Percentiles rank a stretch among this genome's conserved stretches.
These are phyloP conservation scores for Hemiprocne comata DNA, from an alignment of 2,113 vertebrate species.

Conservation along the genomic window DNA sequence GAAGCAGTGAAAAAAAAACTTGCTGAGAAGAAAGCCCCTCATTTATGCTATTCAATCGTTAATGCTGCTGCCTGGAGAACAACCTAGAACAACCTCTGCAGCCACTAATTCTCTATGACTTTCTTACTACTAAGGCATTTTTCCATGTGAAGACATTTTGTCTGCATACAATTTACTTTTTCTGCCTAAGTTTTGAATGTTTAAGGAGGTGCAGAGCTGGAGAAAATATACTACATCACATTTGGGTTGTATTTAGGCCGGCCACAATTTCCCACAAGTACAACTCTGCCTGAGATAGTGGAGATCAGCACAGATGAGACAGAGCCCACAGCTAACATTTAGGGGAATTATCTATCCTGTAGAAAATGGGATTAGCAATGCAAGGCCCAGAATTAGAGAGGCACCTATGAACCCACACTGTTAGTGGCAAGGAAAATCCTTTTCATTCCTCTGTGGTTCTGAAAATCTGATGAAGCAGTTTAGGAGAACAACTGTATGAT, in stretches of 20 bases:
- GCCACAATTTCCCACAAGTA: not conserved
- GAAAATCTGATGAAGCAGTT: not conserved
- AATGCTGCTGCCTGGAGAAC: not conserved
- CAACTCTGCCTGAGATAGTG: not conserved
- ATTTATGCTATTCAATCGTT: not conserved
- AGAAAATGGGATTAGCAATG: slow-evolving; percentile 17
- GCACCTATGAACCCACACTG: not conserved
- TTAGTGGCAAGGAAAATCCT: not conserved
- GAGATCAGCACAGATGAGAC: not conserved
- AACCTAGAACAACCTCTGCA: not conserved
- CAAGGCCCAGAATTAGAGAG: not conserved
- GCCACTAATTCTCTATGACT: not conserved
- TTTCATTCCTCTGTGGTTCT: not conserved
- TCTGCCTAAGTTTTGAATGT: not conserved
- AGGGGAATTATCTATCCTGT: not conserved
- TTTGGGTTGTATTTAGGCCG: not conserved
- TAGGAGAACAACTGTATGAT: not conserved
- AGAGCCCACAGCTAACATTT: not conserved
- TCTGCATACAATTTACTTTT: not conserved
- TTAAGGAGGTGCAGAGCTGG: not conserved
- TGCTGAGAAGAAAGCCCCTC: not conserved
- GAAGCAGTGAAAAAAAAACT: not conserved
- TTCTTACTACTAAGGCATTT: not conserved
- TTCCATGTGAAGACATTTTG: not conserved
- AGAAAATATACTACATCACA: not conserved